Evolutionary conservation across 1,140 invertebrate species (phyloP), one percentile per base, ranked within the genome.

Genomic region (Diuraphis noxia): DNA sequence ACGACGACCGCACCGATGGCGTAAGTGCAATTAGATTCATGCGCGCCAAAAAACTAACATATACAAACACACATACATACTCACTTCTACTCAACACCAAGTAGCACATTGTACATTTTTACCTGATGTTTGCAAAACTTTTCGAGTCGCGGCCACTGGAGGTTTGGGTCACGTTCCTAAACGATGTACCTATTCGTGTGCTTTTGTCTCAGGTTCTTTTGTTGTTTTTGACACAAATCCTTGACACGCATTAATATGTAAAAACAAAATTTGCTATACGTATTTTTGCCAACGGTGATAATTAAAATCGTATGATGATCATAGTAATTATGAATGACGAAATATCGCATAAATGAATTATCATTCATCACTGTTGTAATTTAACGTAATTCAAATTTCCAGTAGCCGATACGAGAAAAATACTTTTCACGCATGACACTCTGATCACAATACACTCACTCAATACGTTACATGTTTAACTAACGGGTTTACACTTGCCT

Each of bases 21-120:
- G 92, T 92, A 92, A 92, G 92, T 92, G 88, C 52, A 21, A 92
- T 87, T 92, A 86, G 9, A 85, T 25, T 49, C 43, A 52, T 46
- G 77, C 43, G 77, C 43, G 89, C 63, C 89, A 91, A 81, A n/a
- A 88, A 40, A 41, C 77, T 52, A 81, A 91, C 77, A 79, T 7
- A 30, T 7, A 52, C 6, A 52, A 40, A 86, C 19, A 85, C 17
- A 40, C 38, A 41, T 30, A 82, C 81, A 40, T 13, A 41, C 4
- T 19, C 41, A 38, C 52, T 52, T 30, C 13, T 41, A 82, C 36
- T 30, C 36, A 41, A 90, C n/a, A 41, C 88, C 8, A 79, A 79
- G n/a, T 90, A 46, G 88, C 63, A 90, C 36, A 38, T 52, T 30
- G 1, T 85, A n/a, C n/a, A n/a, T n/a, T n/a, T n/a, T n/a, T n/a